Evolutionary conservation across 2,888 invertebrate species (phyloP).

Genomic region (Ganaspis brasiliensis): DNA sequence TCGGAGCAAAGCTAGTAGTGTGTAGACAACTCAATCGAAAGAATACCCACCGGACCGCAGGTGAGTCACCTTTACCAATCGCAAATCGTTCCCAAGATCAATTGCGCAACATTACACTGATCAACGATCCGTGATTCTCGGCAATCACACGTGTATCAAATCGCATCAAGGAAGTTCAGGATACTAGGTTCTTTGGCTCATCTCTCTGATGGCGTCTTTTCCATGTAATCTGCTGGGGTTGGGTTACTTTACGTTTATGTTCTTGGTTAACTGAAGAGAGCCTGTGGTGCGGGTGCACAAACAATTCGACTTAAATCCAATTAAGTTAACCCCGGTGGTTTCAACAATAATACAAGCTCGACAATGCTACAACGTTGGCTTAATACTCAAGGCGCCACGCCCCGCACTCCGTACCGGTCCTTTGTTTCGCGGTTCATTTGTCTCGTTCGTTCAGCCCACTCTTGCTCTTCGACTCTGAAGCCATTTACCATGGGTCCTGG

Average conservation of each 20-base stretch:
- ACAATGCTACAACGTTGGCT: slow-evolving; percentile 71
- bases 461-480: slow-evolving; percentile 52
- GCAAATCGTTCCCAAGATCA: slow-evolving; percentile 28
- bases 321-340: slow-evolving; percentile 75
- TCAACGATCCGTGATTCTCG: slow-evolving; percentile 32
- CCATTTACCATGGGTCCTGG: background rate
- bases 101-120: slow-evolving; percentile 33
- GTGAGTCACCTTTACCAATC: slow-evolving; percentile 18
- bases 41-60: background rate
- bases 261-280: slow-evolving; percentile 15
- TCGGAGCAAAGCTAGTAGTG: background rate
- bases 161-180: slow-evolving; percentile 28
- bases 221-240: no score
- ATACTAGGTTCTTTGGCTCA: background rate
- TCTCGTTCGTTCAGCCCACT: slow-evolving; percentile 67
- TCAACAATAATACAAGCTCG: slow-evolving; percentile 74
- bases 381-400: slow-evolving; percentile 77
- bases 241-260: background rate
- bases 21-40: slow-evolving; percentile 30
- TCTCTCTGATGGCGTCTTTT: no score
- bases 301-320: slow-evolving; percentile 78
- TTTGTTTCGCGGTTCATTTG: slow-evolving; percentile 80
- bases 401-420: slow-evolving; percentile 69
- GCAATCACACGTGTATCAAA: slow-evolving; percentile 45
- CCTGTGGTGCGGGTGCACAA: slow-evolving; percentile 64